Base-by-base conservation (phyloP, 1,140 invertebrate genomes). In the Atta cephalotes region DNA sequence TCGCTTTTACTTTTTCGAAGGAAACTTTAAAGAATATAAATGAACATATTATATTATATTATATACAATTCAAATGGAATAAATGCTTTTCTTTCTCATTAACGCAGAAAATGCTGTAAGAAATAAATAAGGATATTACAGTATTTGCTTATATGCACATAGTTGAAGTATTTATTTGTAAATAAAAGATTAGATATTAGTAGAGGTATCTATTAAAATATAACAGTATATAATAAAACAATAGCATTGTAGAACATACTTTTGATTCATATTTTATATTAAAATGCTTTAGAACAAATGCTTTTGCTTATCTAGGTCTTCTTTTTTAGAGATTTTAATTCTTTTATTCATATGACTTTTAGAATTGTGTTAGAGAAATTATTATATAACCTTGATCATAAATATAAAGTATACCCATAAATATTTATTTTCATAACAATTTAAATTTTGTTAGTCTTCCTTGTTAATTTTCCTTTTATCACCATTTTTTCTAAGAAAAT, bases 271-370 rank as follows among this genome's bases (percentile, higher is more conserved):
- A 18, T 71, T 49, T 70, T 82, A 25, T 25, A 25, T 25, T 3
- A 12, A 45, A 45, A 45, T 71, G 28, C 35, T 49, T 21, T 58
- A n/a, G 12, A 49, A 74, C n/a, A 56, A 60, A 45, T 31, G 68
- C 53, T 60, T 28, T 25, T 53, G n/a, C 63, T 80, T 82, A 5
- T 51, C 0, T 74, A 39, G 53, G 21, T 1, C 18, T 60, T 60
- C 4, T 56, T 80, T 45, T 35, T 63, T 31, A 49, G 21, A 2
- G 3, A 12, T 16, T 9, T 53, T 68, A 31, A 0, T 25, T 35
- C 21, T 28, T 45, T 81, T 72, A 74, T 51, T 82, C 68, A 45
- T 74, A 74, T 82, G 80, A 62, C 28, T 12, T 9, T 45, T 68
- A 58, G 53, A 21, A 62, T 14, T 25, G 16, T 14, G 45, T 28